Evolutionary conservation across 1,140 invertebrate species (phyloP).

Genomic region (Drosophila ironensis): DNA sequence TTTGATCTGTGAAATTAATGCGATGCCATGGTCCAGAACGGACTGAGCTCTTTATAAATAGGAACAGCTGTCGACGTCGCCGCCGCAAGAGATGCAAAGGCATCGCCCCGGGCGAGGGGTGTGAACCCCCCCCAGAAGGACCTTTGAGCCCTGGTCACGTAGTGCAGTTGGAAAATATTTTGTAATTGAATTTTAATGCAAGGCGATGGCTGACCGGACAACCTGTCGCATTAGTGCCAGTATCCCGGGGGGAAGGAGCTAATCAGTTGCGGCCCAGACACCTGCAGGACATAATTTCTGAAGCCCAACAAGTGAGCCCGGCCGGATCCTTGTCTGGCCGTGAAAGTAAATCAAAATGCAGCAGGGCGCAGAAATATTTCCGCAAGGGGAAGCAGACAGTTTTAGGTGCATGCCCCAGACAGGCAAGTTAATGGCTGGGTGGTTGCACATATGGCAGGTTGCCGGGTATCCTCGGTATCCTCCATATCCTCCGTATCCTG

Average conservation of each 20-base stretch:
- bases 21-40: slow-evolving; percentile 59
- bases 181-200: slow-evolving; percentile 78
- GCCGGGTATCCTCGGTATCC: neutral
- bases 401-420: slow-evolving; percentile 3
- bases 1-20: slow-evolving; percentile 77
- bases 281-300: slow-evolving; percentile 70
- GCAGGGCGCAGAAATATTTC: slow-evolving; percentile 56
- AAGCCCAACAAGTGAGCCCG: slow-evolving; percentile 61
- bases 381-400: slow-evolving; percentile 29
- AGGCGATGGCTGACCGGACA: slow-evolving; percentile 6
- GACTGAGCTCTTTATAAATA: slow-evolving; percentile 56
- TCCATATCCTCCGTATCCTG: no score
- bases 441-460: slow-evolving; percentile 38
- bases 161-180: slow-evolving; percentile 59
- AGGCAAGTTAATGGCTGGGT: slow-evolving; percentile 4
- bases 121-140: slow-evolving; percentile 29
- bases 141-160: slow-evolving; percentile 57
- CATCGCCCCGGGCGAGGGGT: neutral
- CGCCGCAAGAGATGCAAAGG: slow-evolving; percentile 22
- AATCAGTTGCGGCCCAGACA: slow-evolving; percentile 70
- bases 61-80: slow-evolving; percentile 52
- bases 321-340: slow-evolving; percentile 47
- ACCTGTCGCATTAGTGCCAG: slow-evolving; percentile 71
- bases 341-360: slow-evolving; percentile 80
- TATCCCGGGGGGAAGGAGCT: slow-evolving; percentile 32